Conservation (phyloP, 1,140 invertebrate genomes). For the Drosophila pseudoananassae region DNA sequence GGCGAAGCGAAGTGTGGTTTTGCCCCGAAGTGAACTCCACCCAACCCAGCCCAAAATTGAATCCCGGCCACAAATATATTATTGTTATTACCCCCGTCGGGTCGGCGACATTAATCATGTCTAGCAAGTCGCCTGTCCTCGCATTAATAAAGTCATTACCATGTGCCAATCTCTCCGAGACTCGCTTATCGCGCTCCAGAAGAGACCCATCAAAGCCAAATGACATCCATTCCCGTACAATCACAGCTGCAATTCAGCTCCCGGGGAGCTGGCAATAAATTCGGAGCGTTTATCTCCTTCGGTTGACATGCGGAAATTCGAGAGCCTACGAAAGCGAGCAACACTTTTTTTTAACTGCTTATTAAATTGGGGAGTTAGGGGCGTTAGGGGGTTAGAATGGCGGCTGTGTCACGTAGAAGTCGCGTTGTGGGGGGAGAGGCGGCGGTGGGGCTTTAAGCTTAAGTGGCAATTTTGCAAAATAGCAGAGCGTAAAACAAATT, state of each 20-base stretch:
- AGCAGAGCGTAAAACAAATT: slow-evolving; percentile 77
- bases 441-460: slow-evolving; percentile 59
- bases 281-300: slow-evolving; percentile 50
- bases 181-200: slow-evolving; percentile 30
- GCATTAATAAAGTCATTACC: slow-evolving; percentile 52
- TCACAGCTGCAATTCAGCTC: slow-evolving; percentile 46
- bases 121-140: slow-evolving; percentile 33
- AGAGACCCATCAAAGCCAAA: slow-evolving; percentile 35
- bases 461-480: slow-evolving; percentile 81
- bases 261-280: slow-evolving; percentile 31
- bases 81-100: slow-evolving; percentile 20
- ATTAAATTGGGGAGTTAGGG: slow-evolving; percentile 53
- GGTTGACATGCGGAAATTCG: slow-evolving; percentile 64
- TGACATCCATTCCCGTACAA: slow-evolving; percentile 47
- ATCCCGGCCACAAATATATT: slow-evolving; percentile 23
- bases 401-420: slow-evolving; percentile 15
- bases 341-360: slow-evolving; percentile 63
- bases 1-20: slow-evolving; percentile 9
- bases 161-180: slow-evolving; percentile 45
- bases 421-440: too few species aligned
- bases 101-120: slow-evolving; percentile 42
- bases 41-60: neutral
- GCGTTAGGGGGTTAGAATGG: neutral
- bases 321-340: slow-evolving; percentile 48
- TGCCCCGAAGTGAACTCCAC: slow-evolving; percentile 4